phyloP scores from a whole-genome alignment of 2,113 vertebrate genomes.

The Gyps fulvus region DNA sequence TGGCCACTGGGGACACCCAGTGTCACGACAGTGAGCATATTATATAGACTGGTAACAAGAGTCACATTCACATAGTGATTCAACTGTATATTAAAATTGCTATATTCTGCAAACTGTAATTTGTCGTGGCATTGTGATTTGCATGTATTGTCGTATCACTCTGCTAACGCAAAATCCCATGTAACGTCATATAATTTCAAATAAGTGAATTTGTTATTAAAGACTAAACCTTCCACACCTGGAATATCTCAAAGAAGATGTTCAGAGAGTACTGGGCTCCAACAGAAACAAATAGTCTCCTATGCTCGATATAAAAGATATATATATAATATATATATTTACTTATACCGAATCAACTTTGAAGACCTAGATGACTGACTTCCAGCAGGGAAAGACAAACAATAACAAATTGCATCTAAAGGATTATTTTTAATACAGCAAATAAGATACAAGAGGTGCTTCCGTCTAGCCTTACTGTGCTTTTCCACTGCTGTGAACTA shows the following conservation, averaged over 20 bases:
- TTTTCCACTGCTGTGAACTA: background rate
- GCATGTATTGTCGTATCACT: background rate
- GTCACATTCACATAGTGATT: background rate
- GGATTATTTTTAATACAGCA: background rate
- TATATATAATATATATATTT: background rate
- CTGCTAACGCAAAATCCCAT: background rate
- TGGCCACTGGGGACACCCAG: background rate
- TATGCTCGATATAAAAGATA: background rate
- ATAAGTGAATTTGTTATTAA: background rate
- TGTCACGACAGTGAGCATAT: background rate
- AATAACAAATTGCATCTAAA: background rate
- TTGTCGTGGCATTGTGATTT: background rate
- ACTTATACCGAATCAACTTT: background rate
- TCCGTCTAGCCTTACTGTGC: background rate
- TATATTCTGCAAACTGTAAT: background rate
- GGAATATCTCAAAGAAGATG: background rate
- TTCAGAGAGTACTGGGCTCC: background rate
- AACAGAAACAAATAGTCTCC: background rate
- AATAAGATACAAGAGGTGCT: background rate
- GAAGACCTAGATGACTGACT: background rate
- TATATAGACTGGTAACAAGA: background rate
- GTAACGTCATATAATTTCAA: background rate
- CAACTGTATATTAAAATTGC: background rate
- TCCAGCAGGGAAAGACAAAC: background rate
- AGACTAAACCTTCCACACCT: background rate